Evolutionary conservation across 1,140 invertebrate genomes (phyloP).

Genomic region (Drosophila miranda): DNA sequence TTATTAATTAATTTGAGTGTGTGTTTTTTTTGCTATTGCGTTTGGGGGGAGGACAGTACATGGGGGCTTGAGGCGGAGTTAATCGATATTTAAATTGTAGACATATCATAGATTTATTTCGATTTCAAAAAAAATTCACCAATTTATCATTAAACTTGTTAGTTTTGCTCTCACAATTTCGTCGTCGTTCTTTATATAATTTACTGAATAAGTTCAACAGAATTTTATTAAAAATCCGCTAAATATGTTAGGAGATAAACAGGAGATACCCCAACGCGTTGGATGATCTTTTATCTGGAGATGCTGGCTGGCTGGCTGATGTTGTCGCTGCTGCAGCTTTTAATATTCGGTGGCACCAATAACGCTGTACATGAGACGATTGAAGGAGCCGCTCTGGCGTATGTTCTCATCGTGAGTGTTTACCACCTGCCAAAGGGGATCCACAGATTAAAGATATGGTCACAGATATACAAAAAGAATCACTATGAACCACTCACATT

Average conservation of each 20-base stretch:
- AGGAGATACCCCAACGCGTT: constrained; percentile 42
- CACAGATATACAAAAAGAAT: not conserved
- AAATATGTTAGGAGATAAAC: constrained; percentile 72
- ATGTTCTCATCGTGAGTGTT: constrained; percentile 88
- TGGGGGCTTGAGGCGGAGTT: constrained; percentile 30
- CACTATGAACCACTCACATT: constrained; percentile 64
- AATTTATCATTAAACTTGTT: constrained; percentile 60
- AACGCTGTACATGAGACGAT: constrained; percentile 94
- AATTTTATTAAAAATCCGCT: constrained; percentile 78
- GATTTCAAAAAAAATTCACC: constrained; percentile 51
- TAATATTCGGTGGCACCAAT: constrained; percentile 90
- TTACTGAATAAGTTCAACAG: constrained; percentile 76
- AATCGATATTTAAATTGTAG: constrained; percentile 31
- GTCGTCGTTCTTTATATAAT: constrained; percentile 61
- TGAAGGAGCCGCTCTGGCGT: constrained; percentile 95
- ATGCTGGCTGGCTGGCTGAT: constrained; percentile 30
- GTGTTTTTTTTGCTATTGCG: constrained; percentile 26
- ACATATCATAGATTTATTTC: constrained; percentile 63
- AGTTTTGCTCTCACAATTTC: constrained; percentile 54
- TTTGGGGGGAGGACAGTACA: constrained; percentile 28
- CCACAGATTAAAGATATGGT: not conserved
- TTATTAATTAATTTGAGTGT: constrained; percentile 23
- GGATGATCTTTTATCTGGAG: constrained; percentile 35
- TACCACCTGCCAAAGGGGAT: constrained; percentile 66
- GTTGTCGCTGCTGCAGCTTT: constrained; percentile 38